phyloP scores from a whole-genome alignment of 2,113 vertebrate species.

The Eulemur macaco region DNA sequence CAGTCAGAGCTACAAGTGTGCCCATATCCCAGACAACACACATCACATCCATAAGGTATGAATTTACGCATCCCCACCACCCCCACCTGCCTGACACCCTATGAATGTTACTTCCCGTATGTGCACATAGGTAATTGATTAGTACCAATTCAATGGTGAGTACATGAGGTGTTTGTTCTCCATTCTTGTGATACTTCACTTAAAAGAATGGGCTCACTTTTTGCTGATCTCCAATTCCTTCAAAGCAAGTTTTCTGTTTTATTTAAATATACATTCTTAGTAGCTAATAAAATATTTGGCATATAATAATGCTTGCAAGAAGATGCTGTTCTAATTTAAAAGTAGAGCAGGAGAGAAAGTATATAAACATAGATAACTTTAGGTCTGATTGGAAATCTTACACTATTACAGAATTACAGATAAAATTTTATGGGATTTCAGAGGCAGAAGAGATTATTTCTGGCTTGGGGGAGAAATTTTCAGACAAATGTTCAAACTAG shows the following conservation, averaged over 20 bases:
- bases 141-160: too few species aligned
- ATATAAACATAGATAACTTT: background rate
- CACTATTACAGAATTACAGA: background rate
- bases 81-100: too few species aligned
- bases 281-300: background rate
- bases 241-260: background rate
- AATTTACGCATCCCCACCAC: too few species aligned
- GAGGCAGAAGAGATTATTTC: background rate
- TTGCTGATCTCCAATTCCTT: background rate
- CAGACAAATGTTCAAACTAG: constrained; percentile 26
- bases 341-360: background rate
- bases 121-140: too few species aligned
- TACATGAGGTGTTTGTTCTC: too few species aligned
- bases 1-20: too few species aligned
- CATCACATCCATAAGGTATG: too few species aligned
- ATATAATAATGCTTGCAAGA: background rate
- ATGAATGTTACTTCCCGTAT: too few species aligned
- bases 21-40: too few species aligned
- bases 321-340: background rate
- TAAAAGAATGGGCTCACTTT: background rate
- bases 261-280: background rate
- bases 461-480: constrained; percentile 25
- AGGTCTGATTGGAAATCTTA: constrained; percentile 16
- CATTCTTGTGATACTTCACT: too few species aligned
- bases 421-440: constrained; percentile 35